A percentile compares a stretch with the other conserved stretches of the same genome.
Conservation (phyloP, 2,113 vertebrate genomes). For the Orthonyx spaldingii region DNA sequence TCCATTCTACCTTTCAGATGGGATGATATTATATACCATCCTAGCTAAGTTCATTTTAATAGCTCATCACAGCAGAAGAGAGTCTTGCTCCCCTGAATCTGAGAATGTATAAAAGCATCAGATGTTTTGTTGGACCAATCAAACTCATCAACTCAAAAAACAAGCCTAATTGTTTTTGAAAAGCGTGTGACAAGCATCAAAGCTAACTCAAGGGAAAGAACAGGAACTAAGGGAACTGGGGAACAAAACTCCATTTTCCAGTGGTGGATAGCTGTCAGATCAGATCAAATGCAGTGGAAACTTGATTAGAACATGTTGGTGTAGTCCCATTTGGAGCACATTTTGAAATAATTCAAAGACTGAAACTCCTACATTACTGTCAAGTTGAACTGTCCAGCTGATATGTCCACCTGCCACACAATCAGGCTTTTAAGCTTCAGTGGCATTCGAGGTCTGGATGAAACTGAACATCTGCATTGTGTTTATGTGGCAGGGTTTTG, state of each 20-base stretch:
- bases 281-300: not conserved
- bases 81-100: not conserved
- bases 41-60: not conserved
- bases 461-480: not conserved
- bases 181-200: not conserved
- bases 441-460: not conserved
- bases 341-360: not conserved
- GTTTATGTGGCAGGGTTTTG: not conserved
- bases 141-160: not conserved
- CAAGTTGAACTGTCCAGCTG: not conserved
- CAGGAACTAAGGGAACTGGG: not conserved
- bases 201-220: not conserved
- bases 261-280: not conserved
- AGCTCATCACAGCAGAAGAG: not conserved
- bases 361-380: not conserved
- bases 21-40: not conserved
- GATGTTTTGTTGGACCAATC: not conserved
- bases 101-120: not conserved
- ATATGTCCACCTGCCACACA: rapidly evolving
- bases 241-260: not conserved
- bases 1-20: not conserved
- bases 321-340: not conserved
- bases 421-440: not conserved
- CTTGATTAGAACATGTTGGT: not conserved
- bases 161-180: not conserved